Conservation (phyloP, 2,797 vertebrate species). For the Enteromius thamalakanensis region DNA sequence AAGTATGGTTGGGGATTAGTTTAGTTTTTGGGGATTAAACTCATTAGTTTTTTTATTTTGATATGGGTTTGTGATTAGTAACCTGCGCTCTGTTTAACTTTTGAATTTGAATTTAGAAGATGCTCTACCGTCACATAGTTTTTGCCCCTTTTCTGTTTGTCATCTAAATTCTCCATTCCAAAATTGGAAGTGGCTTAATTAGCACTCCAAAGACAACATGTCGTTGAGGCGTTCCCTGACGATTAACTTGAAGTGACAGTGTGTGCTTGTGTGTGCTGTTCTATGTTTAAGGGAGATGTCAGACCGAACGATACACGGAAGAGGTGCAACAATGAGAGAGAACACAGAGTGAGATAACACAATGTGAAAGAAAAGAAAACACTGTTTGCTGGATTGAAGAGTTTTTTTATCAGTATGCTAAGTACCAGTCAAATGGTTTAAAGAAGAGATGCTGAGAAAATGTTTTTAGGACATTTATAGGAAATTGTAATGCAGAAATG, state of each 20-base stretch:
- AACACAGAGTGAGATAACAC: conserved; percentile 27
- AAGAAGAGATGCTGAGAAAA: neutral
- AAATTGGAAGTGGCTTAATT: conserved; percentile 55
- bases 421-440: neutral
- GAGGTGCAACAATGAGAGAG: conserved; percentile 14
- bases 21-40: too few relatives aligned
- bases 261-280: conserved; percentile 38
- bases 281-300: conserved; percentile 24
- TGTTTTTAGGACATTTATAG: neutral
- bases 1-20: neutral
- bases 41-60: conserved; percentile 7
- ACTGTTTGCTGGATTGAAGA: neutral
- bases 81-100: neutral
- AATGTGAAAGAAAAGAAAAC: conserved; percentile 3
- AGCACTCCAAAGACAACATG: conserved; percentile 48
- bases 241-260: conserved; percentile 48
- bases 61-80: neutral
- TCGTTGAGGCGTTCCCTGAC: conserved; percentile 26
- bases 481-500: neutral
- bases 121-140: conserved; percentile 1
- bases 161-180: conserved; percentile 35
- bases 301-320: conserved; percentile 32
- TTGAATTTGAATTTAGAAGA: conserved; percentile 20
- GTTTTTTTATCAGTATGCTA: conserved; percentile 14
- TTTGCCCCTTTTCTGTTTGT: conserved; percentile 33